A percentile compares a stretch with the other conserved stretches of the same genome.
phyloP scores from a whole-genome alignment of 2,888 invertebrate genomes.

The Aporophyla nigra region DNA sequence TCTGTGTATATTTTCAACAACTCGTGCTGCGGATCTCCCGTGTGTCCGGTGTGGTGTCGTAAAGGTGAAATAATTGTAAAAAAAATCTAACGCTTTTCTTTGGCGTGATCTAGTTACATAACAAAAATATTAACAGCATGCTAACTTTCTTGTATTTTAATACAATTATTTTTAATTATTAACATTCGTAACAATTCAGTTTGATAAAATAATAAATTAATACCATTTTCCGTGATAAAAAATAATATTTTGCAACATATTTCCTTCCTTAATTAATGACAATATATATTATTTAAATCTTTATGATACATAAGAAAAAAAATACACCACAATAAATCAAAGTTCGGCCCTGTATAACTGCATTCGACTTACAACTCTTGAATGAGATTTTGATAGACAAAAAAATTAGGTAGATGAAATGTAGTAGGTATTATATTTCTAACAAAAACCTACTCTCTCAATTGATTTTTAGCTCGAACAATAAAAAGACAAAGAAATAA shows the following conservation, averaged over 20 bases:
- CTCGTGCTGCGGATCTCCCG: constrained; percentile 69
- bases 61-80: constrained; percentile 52
- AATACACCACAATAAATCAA: constrained; percentile 21
- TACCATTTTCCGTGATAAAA: not conserved
- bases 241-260: constrained; percentile 1
- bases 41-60: constrained; percentile 55
- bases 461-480: constrained; percentile 37
- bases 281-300: not conserved
- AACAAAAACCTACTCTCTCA: constrained; percentile 32
- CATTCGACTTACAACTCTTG: not conserved
- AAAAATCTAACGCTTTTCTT: constrained; percentile 62
- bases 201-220: constrained; percentile 13
- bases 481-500: constrained; percentile 21
- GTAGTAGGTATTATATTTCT: constrained; percentile 30
- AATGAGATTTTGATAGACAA: not conserved
- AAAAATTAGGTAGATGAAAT: constrained; percentile 17
- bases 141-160: constrained; percentile 44
- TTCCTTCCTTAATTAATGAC: constrained; percentile 7
- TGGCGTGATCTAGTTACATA: constrained; percentile 61
- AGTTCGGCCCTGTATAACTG: constrained; percentile 45
- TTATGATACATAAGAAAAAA: constrained; percentile 5
- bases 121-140: constrained; percentile 69
- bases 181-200: constrained; percentile 38
- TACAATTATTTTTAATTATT: constrained; percentile 19
- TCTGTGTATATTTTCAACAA: constrained; percentile 14